phyloP scores from a whole-genome alignment of 2,888 invertebrate species.

The Marasmarcha lunaedactyla region DNA sequence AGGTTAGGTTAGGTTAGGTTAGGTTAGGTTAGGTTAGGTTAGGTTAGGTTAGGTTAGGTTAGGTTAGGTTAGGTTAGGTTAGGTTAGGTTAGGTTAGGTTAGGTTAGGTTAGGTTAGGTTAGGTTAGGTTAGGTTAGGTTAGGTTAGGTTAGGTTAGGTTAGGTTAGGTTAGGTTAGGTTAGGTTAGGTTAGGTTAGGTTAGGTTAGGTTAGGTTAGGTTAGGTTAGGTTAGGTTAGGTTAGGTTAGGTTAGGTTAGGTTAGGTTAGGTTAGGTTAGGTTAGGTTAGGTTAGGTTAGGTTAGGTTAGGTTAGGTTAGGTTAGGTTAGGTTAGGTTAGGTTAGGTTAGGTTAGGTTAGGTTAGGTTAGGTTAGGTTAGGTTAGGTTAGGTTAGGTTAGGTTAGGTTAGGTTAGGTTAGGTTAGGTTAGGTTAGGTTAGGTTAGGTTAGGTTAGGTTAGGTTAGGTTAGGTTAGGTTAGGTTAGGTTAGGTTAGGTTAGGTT shows the following conservation, averaged over 20 bases:
- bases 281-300: conserved; percentile 11
- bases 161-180: conserved; percentile 10
- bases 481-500: conserved; percentile 11
- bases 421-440: conserved; percentile 7
- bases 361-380: conserved; percentile 2
- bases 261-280: conserved; percentile 11
- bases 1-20: conserved; percentile 9
- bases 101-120: conserved; percentile 4
- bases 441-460: conserved; percentile 6
- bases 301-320: conserved; percentile 12
- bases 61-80: conserved; percentile 7
- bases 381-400: conserved; percentile 7
- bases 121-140: conserved; percentile 9
- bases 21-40: conserved; percentile 9
- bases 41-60: conserved; percentile 9
- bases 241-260: conserved; percentile 11
- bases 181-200: conserved; percentile 11
- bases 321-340: conserved; percentile 12
- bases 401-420: conserved; percentile 7
- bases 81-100: conserved; percentile 5
- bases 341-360: conserved; percentile 9
- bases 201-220: conserved; percentile 11
- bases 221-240: conserved; percentile 11
- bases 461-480: conserved; percentile 9
- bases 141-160: conserved; percentile 10